phyloP scores from a whole-genome alignment of 92 coral and sea anemone species.

The Epizoanthus illoricatus region DNA sequence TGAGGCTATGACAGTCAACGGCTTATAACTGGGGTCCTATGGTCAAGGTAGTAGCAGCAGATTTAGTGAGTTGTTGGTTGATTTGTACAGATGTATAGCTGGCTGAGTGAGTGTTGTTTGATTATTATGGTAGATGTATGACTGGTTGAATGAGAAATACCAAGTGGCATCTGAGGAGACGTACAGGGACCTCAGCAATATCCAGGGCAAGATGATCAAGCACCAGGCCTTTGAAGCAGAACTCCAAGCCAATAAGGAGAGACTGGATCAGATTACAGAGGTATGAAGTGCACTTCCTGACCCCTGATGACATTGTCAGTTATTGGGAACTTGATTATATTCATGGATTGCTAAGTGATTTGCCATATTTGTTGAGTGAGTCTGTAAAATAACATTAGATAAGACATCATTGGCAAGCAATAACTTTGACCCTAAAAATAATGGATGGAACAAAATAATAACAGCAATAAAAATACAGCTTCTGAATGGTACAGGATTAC shows the following conservation, averaged over 20 bases:
- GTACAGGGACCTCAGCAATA: conserved; percentile 92
- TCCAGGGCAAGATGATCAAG: conserved; percentile 87
- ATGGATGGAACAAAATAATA: too few species aligned
- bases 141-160: conserved; percentile 90
- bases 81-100: background rate
- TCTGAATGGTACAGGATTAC: too few species aligned
- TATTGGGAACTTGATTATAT: background rate
- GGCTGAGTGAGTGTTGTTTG: background rate
- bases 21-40: background rate
- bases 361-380: too few species aligned
- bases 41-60: background rate
- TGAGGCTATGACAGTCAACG: too few species aligned
- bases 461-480: too few species aligned
- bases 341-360: background rate
- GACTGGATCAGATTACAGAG: conserved; percentile 89
- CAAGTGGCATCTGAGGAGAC: conserved; percentile 95
- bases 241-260: conserved; percentile 91
- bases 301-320: too few species aligned
- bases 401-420: too few species aligned
- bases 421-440: too few species aligned
- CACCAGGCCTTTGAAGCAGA: conserved; percentile 96
- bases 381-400: too few species aligned
- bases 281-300: conserved; percentile 38
- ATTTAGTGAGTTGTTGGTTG: too few species aligned
- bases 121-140: conserved; percentile 76